These are phyloP conservation scores for Ricordea florida DNA, from an alignment of 92 coral and sea anemone species.

Conservation along the genomic window DNA sequence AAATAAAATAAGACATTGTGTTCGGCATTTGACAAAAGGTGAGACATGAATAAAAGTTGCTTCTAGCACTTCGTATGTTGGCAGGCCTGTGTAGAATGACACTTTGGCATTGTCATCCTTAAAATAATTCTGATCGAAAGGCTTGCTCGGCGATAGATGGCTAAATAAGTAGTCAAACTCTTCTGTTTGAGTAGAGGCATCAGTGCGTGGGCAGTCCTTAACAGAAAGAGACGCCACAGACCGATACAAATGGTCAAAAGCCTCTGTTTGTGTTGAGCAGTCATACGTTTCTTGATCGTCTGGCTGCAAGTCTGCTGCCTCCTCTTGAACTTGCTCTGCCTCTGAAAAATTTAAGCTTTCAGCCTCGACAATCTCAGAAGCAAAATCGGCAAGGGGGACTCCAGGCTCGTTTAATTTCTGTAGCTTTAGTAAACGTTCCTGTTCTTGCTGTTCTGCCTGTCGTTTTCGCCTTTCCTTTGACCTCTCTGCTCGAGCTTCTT, in stretches of 20 bases:
- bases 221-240: not conserved
- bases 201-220: constrained; percentile 8
- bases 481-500: constrained; percentile 7
- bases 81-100: constrained; percentile 31
- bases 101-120: too few species aligned
- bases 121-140: too few species aligned
- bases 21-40: too few species aligned
- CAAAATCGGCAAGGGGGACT: not conserved
- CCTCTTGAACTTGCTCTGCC: not conserved
- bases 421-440: not conserved
- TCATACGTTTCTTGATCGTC: not conserved
- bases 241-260: not conserved
- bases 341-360: not conserved
- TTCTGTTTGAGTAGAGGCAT: constrained; percentile 14
- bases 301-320: not conserved
- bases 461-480: not conserved
- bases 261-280: constrained; percentile 5
- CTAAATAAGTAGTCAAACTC: constrained; percentile 39
- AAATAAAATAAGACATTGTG: constrained; percentile 19
- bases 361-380: not conserved
- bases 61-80: constrained; percentile 32
- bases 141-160: constrained; percentile 6
- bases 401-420: constrained; percentile 4
- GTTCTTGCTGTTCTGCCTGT: not conserved
- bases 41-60: constrained; percentile 38